Evolutionary conservation across 2,113 vertebrate genomes (phyloP).

Genomic region (Corythornis madagascariensis): DNA sequence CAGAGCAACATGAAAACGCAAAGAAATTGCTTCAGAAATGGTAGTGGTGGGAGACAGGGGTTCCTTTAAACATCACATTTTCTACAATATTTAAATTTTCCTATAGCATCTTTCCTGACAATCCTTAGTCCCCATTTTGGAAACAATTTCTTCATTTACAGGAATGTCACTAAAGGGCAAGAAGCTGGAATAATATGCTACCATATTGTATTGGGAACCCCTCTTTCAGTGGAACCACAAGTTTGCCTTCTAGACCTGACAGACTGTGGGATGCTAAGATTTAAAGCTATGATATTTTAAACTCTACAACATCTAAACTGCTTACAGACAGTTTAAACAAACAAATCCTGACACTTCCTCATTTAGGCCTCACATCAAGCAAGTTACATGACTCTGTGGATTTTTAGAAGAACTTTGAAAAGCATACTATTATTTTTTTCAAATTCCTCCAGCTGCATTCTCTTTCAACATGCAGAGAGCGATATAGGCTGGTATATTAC

Average conservation of each 20-base stretch:
- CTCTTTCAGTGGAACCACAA: background rate
- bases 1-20: background rate
- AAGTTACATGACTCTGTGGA: background rate
- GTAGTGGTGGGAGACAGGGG: background rate
- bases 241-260: background rate
- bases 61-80: background rate
- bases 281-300: background rate
- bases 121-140: background rate
- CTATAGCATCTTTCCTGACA: background rate
- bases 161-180: background rate
- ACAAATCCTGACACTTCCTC: background rate
- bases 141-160: background rate
- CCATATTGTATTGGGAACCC: background rate
- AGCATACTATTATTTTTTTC: background rate
- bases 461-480: background rate
- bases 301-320: background rate
- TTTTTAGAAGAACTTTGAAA: background rate
- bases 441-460: background rate
- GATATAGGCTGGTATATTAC: background rate
- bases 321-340: constrained; percentile 29
- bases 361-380: background rate
- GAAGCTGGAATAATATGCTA: background rate
- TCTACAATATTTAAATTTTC: background rate
- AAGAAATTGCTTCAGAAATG: background rate
- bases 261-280: background rate